Evolutionary conservation across 92 coral and sea anemone species (phyloP), one percentile per base, ranked within the genome.

Genomic region (Umimayanthus chanpuru): DNA sequence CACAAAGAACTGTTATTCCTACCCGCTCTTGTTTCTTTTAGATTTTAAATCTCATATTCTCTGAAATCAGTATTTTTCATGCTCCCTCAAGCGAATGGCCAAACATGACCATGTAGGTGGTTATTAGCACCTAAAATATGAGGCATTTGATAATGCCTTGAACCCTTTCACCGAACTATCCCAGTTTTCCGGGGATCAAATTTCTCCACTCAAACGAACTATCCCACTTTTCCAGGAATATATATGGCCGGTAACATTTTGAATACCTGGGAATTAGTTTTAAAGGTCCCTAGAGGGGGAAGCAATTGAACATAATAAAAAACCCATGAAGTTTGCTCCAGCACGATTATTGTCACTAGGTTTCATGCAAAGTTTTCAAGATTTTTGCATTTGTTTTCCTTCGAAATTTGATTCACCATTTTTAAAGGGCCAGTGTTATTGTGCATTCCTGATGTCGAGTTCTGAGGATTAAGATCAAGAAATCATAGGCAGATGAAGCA

Each of bases 391-490:
- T 75, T 75, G 79, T 39, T 75, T 75, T 76, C 26, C 29, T 18
- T 76, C 80, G 56, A 12, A 76, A 40, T 39, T 20, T 40, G 80
- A 75, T 39, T 38, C 23, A 53, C 79, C 53, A 38, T 38, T 75
- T 38, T 75, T 75, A 75, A 75, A 75, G 79, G 79, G 53, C 79
- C 53, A 39, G 5, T 75, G 79, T 75, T 75, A 39, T 75, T 38
- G 9, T 75, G 79, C 23, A 75, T 75, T 75, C 79, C 53, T 75
- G 79, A 75, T 75, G 53, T 38, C 79, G 53, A 75, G 79, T 75
- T 75, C 79, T 75, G 53, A 75, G 53, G 79, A 10, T 32, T 75
- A 25, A 4, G 53, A 38, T 39, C 25, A 75, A 75, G 79, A 75
- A 75, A 28, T 75, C 50, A 38, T 2, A 26, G 79, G 8, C 47